Evolutionary conservation across 2,888 invertebrate genomes (phyloP), one percentile per base, ranked within the genome.

Genomic region (Agrochola lota): DNA sequence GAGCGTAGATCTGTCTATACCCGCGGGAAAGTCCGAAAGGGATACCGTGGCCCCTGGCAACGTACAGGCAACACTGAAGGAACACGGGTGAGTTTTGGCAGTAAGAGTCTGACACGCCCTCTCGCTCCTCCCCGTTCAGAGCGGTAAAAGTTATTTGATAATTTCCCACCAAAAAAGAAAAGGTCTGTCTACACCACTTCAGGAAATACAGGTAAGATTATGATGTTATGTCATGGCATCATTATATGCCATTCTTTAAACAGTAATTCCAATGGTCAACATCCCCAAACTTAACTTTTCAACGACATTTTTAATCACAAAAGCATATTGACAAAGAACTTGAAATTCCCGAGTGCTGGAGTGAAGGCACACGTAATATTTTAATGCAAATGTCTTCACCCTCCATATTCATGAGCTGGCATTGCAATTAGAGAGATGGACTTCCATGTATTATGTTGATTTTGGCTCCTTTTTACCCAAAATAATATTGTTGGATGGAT

Each of bases 381-480:
- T 81, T 78, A 86, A 86, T 87, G 90, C 74, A 87, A 88, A 90
- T 83, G 64, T 46, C 74, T 81, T 62, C 40, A 30, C 49, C 68
- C 83, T 90, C 81, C 85, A 89, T 90, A 91, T 91, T 88, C 87
- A 91, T 88, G 70, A 85, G 79, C 68, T 76, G 80, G 80, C 80
- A 82, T 83, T 89, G 88, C 89, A 90, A 91, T 90, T 91, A 91
- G 86, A 83, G 82, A 88, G 88, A 90, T 88, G 89, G 90, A 89
- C 88, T 88, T 89, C 82, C 78, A 77, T 88, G 85, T 87, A 81
- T 87, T 86, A 87, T 87, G 88, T 82, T 84, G 87, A 90, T 89
- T 71, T 71, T 17, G 46, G 78, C 74, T 77, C 85, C 85, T 88
- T 89, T 90, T 88, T 85, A 78, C 81, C 82, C 74, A 63, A 85